Evolutionary conservation across 2,113 vertebrate species (phyloP), one percentile per base, ranked within the genome.

Genomic region (Microtus pennsylvanicus): DNA sequence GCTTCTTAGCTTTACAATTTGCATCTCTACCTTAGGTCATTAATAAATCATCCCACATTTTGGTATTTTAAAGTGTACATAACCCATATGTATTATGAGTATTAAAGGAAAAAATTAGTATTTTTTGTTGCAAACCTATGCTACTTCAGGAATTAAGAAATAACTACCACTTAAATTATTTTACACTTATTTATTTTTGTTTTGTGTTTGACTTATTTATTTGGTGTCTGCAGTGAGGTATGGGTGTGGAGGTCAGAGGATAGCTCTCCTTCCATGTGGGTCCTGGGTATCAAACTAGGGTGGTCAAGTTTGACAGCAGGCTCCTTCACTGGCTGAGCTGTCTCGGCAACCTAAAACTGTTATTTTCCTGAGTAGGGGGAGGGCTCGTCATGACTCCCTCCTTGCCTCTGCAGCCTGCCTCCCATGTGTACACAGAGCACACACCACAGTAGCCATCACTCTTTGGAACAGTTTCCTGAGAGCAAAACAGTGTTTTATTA

Each of bases 1-100:
- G 45, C 38, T 94, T 94, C 55, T 94, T 87, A 87, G 75, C 38
- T 93, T 89, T 86, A 65, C 89, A 61, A 82, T 42, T 86, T 89
- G 50, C 81, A 76, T 94, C 17, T 63, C 28, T 87, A 17, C 45
- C 65, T 80, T 72, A 47, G 65, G 33, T 63, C 42, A 91, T 94
- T 85, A 28, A 77, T 69, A 91, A 85, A 92, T 52, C 35, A 55
- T 65, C 7, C 26, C 47, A 16, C 47, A 45, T 76, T n/a, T 94
- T 87, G 21, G 14, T 70, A 50, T 94, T 85, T 85, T 85, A 85
- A 83, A 28, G 38, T 85, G 30, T 47, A 82, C 7, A 28, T 90
- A 78, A 72, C 47, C 9, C 19, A 65, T 38, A 24, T 38, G 52
- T 16, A 77, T 42, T 89, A 45, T 69, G 13, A 72, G 17, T 24